Evolutionary conservation across 2,797 vertebrate species (phyloP), one percentile per base, ranked within the genome.

Genomic region (Neosalanx taihuensis): DNA sequence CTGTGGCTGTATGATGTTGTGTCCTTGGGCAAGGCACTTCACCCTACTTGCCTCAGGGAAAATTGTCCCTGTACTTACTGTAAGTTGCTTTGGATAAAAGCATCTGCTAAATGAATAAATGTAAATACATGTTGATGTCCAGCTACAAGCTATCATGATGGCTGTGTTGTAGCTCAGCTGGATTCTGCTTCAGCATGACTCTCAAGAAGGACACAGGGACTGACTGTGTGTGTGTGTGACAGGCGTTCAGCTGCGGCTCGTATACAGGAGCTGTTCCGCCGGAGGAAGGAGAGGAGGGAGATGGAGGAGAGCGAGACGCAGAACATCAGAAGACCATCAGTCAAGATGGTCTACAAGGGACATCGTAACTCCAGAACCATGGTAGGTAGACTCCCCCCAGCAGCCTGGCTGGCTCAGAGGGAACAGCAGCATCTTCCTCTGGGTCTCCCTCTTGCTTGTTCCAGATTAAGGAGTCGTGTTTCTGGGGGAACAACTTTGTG

Each of bases 391-490:
- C 3, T 18, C 41, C 41, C 41, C 37, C 41, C 12, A 2, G 1
- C 7, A 46, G 9, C 41, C 41, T 46, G 10, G 7, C 7, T 46
- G 41, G 10, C 7, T 12, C 3, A 3, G 7, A 46, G 41, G 2
- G 13, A 46, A 12, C 41, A 46, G 5, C 37, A 53, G 15, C 17
- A 4, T 20, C 20, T 20, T 30, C 6, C n/a, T 70, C n/a, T 70
- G 57, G 51, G 58, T 71, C 58, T 71, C 3, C 17, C 4, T 35
- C 18, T 9, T 82, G 56, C 65, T 10, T 57, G 30, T 7, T 88
- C n/a, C 79, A 99, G 98, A 99, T 99, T 74, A 99, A 99, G 81
- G 98, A 99, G 91, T 97, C 98, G 12, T 96, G 96, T 86, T 99
- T 99, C 86, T 99, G 97, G 97, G 97, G 97, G 73, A 94, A 96